Base-by-base conservation (phyloP, 2,888 invertebrate species). In the Sesamia inferens region DNA sequence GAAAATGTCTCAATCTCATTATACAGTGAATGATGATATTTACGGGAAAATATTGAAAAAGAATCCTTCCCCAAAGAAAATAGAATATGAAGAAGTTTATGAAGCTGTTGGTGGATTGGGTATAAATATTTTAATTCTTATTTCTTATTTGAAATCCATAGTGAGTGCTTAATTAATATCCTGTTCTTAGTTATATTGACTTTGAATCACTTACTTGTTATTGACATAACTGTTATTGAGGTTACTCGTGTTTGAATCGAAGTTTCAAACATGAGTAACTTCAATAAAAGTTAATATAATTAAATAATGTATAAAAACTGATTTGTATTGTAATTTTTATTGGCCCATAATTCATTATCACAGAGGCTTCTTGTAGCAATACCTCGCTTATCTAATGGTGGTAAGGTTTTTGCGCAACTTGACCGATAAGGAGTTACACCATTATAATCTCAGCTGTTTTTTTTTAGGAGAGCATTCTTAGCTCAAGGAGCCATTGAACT, bases 1-100 rank as follows among this genome's bases (percentile, higher is more conserved):
- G 79, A 88, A 85, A 91, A 93, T 93, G 86, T 92, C 95, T 68
- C 90, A 88, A 74, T 88, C 90, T n/a, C 92, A 96, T 90, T 96
- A 96, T 81, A 93, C 91, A 44, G 96, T 96, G 72, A 70, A 70
- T n/a, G 70, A 70, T 44, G 70, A 70, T 72, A 31, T 70, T 72
- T 70, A 70, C 72, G 70, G 70, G 16, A 70, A 72, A 70, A 70
- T 70, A 72, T 72, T 70, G 44, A 70, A 70, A 70, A 70, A 72
- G 44, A 65, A 39, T 65, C 44, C 70, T 72, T 70, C 70, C 13
- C 72, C 70, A 19, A 72, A 72, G 70, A 31, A 72, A 72, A 70
- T 54, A 55, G 72, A 70, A 70, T 70, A 70, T n/a, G 70, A 70
- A 31, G 70, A 70, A 31, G 72, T 70, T 22, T 70, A 70, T 55